Conservation (phyloP, 1,140 invertebrate genomes). For the Drosophila yakuba region DNA sequence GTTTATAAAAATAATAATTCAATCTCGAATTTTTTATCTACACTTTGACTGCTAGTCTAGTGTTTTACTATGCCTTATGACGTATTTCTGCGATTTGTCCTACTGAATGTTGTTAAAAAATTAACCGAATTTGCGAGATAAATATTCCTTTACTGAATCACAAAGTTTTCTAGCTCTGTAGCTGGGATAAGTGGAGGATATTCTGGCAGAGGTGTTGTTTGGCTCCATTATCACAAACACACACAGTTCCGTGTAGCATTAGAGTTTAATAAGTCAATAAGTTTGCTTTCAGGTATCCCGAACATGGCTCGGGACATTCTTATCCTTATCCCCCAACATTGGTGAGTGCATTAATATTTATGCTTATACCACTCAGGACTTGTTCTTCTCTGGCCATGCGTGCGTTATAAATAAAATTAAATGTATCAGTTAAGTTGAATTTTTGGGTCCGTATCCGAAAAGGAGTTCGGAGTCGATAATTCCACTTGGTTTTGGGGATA, state of each 20-base stretch:
- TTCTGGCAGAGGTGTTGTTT: constrained; percentile 40
- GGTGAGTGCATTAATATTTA: constrained; percentile 78
- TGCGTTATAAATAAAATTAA: constrained; percentile 83
- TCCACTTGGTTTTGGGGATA: constrained; percentile 56
- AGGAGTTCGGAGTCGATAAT: constrained; percentile 58
- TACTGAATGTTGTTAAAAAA: too few relatives aligned
- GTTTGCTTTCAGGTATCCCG: constrained; percentile 69
- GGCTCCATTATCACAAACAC: constrained; percentile 47
- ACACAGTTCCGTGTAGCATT: constrained; percentile 48
- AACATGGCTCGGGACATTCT: constrained; percentile 18
- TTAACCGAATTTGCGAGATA: too few relatives aligned
- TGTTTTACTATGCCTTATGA: too few relatives aligned
- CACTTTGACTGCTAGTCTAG: too few relatives aligned
- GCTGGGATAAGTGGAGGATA: constrained; percentile 18
- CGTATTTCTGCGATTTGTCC: too few relatives aligned
- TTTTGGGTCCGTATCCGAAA: constrained; percentile 29
- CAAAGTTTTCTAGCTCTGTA: constrained; percentile 13
- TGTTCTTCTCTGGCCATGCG: constrained; percentile 55
- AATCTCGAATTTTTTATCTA: neutral
- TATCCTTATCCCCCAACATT: constrained; percentile 15
- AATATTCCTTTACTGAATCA: too few relatives aligned
- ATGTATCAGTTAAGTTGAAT: constrained; percentile 73
- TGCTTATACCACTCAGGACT: constrained; percentile 50
- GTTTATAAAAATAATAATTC: neutral
- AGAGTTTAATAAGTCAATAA: constrained; percentile 82